A percentile compares a stretch with the other conserved stretches of the same genome.
Evolutionary conservation across 2,113 vertebrate genomes (phyloP).

Genomic region (Synodontis membranacea): DNA sequence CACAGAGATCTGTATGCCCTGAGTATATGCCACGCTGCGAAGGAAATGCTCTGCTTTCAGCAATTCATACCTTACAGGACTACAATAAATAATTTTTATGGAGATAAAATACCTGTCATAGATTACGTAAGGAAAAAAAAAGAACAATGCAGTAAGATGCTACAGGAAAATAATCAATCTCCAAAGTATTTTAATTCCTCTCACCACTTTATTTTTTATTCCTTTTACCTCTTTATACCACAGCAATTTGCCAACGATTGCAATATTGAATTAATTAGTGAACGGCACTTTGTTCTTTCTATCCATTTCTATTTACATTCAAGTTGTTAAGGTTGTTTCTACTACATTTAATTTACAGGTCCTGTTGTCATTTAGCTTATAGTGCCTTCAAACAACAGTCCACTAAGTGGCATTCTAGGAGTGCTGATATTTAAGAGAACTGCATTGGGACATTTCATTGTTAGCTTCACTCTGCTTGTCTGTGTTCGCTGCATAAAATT

Average conservation of each 20-base stretch:
- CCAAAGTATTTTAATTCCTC: neutral
- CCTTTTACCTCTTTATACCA: no score
- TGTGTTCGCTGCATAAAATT: neutral
- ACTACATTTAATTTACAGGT: neutral
- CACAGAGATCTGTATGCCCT: neutral
- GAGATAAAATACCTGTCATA: neutral
- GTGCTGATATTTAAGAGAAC: neutral
- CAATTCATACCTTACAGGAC: neutral
- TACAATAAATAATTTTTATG: slow-evolving; percentile 12
- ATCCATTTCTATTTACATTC: neutral
- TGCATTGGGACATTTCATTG: neutral
- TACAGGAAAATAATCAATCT: neutral
- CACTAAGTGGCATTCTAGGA: neutral
- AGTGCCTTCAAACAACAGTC: neutral
- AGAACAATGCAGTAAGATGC: neutral
- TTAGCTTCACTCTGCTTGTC: neutral
- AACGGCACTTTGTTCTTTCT: neutral
- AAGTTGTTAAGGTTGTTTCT: no score
- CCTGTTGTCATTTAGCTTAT: neutral
- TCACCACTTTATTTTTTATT: no score
- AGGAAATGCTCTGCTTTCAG: slow-evolving; percentile 4
- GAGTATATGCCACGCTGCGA: neutral
- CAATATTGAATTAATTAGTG: neutral
- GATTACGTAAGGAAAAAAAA: neutral
- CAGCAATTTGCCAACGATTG: neutral